Evolutionary conservation across 2,888 invertebrate species (phyloP).

Genomic region (Oxyteleia sp.): DNA sequence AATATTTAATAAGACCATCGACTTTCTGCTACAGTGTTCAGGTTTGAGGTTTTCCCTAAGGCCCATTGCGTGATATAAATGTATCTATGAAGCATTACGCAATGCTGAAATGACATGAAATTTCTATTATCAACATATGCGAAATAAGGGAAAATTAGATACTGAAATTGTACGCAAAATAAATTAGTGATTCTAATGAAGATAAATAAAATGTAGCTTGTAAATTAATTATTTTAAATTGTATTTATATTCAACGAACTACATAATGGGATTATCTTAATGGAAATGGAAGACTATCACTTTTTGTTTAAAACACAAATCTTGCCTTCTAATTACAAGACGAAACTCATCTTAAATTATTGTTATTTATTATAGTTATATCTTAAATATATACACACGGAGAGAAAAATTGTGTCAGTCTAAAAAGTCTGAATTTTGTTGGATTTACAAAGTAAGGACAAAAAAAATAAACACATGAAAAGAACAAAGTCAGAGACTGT

Average conservation of each 20-base stretch:
- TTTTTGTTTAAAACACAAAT: no score
- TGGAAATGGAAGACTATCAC: no score
- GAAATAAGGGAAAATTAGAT: constrained; percentile 36
- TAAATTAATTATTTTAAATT: neutral
- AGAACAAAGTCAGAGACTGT: no score
- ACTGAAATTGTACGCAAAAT: neutral
- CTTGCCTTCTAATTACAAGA: no score
- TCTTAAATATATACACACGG: no score
- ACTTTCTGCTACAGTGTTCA: constrained; percentile 80
- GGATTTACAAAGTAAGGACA: no score
- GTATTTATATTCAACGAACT: neutral
- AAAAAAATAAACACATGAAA: no score
- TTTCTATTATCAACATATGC: constrained; percentile 68
- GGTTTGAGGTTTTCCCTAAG: constrained; percentile 76
- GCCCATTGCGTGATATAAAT: constrained; percentile 70
- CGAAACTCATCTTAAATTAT: no score
- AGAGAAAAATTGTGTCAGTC: no score
- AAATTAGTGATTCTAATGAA: constrained; percentile 20
- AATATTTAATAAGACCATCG: constrained; percentile 88
- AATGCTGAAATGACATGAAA: constrained; percentile 62
- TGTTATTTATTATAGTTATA: no score
- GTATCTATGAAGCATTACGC: constrained; percentile 62
- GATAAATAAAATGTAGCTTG: neutral
- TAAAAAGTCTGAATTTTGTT: no score
- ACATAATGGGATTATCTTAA: no score